Evolutionary conservation across 1,140 invertebrate species (phyloP), one percentile per base, ranked within the genome.

Genomic region (Pectinophora gossypiella): DNA sequence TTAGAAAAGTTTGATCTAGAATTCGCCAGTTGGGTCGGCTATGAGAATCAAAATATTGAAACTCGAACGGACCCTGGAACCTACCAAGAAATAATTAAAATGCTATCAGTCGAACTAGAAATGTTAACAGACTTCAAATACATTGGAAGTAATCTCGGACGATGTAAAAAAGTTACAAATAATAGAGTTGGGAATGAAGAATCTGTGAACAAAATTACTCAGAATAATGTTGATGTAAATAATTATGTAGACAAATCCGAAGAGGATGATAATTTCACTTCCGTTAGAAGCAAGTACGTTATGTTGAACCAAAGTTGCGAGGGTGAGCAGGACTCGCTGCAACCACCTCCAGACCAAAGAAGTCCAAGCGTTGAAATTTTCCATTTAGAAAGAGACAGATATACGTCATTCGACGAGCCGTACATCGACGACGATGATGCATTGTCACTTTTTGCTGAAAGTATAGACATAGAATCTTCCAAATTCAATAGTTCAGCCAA

Each of bases 371-470:
- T 54, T 16, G 48, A 57, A 21, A 44, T 49, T 43, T 38, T 22
- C 12, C 50, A 27, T 16, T 22, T 49, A 20, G 57, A 56, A 15
- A 48, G 43, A 20, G 10, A 23, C 6, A 40, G 32, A 4, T 32
- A 60, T 16, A 22, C n/a, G 4, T 15, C 55, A 3, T 51, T 45
- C 35, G 67, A 73, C 19, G 47, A 38, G 40, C 3, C 32, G 6
- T 32, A 23, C 15, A 18, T 32, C 16, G 75, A 84, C 47, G 80
- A 84, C 19, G 80, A 84, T 16, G 83, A 86, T 27, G 68, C 79
- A 0, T 56, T 86, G 20, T 84, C 80, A 16, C 45, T 86, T 2
- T 86, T 61, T 48, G 83, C 80, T 35, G 80, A 83, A 61, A 86
- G 78, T 43, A 68, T 84, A 36, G 72, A 56, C 4, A 56, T 77